A percentile compares a stretch with the other conserved stretches of the same genome.
Evolutionary conservation across 2,113 vertebrate genomes (phyloP).

Genomic region (Labrus mixtus): DNA sequence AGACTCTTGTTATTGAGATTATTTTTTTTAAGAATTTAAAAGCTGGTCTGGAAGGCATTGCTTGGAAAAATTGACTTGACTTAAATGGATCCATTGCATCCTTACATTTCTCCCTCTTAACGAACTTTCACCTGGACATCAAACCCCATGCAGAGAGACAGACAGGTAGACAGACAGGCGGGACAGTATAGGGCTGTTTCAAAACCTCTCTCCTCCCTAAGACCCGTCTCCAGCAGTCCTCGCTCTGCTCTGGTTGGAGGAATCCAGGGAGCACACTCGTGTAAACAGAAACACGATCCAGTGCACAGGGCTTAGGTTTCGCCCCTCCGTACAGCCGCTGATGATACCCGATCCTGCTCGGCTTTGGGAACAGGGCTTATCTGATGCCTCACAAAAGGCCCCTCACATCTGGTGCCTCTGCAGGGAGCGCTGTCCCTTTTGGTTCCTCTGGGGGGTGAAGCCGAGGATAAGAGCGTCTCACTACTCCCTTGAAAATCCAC

Average conservation of each 20-base stretch:
- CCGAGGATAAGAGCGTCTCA: conserved; percentile 44
- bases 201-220: conserved; percentile 16
- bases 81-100: background rate
- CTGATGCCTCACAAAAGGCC: conserved; percentile 80
- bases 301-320: conserved; percentile 70
- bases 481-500: conserved; percentile 59
- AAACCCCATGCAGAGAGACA: conserved; percentile 37
- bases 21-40: too few relatives aligned
- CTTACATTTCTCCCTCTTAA: background rate
- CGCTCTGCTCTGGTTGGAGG: conserved; percentile 65
- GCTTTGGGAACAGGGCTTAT: conserved; percentile 82
- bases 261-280: conserved; percentile 74
- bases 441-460: conserved; percentile 53
- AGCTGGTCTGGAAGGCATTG: background rate
- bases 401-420: conserved; percentile 82
- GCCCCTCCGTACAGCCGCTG: conserved; percentile 70
- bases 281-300: conserved; percentile 79
- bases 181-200: conserved; percentile 23
- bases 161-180: conserved; percentile 42
- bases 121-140: conserved; percentile 16
- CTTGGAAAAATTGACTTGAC: background rate
- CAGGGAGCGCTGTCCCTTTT: conserved; percentile 68
- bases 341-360: conserved; percentile 74
- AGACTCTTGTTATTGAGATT: background rate
- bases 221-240: conserved; percentile 35